Percentiles rank a stretch among this genome's conserved stretches.
Evolutionary conservation across 2,888 invertebrate species (phyloP).

Genomic region (Rhagium mordax): DNA sequence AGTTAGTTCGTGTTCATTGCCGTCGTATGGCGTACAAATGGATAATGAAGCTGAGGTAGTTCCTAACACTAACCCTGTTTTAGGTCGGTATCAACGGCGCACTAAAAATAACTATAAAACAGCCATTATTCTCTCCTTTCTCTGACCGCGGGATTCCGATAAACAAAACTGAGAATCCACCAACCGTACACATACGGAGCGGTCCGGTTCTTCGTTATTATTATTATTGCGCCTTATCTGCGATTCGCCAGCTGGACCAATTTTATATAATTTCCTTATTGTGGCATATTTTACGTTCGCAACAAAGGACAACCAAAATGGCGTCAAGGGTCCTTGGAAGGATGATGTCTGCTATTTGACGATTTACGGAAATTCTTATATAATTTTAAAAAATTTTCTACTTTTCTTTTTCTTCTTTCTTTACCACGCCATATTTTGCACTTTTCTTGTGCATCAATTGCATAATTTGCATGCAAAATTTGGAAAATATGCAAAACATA

Average conservation of each 20-base stretch:
- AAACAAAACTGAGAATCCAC: conserved; percentile 46
- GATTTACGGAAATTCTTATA: no score
- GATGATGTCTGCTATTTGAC: no score
- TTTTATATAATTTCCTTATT: conserved; percentile 1
- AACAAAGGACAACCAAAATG: not conserved
- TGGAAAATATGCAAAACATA: no score
- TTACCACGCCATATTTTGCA: no score
- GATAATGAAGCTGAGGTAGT: conserved; percentile 57
- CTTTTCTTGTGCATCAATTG: no score
- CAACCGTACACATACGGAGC: not conserved
- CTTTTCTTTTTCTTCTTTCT: no score
- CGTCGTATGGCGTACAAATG: conserved; percentile 49
- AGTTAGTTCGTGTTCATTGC: conserved; percentile 37
- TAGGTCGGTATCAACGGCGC: conserved; percentile 59
- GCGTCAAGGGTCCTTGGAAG: no score
- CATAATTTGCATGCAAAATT: no score
- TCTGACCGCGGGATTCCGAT: conserved; percentile 53
- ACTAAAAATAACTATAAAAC: conserved; percentile 63
- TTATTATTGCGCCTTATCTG: conserved; percentile 13
- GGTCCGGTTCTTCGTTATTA: conserved; percentile 5
- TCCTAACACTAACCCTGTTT: conserved; percentile 55
- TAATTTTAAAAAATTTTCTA: no score
- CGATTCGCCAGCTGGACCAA: conserved; percentile 9
- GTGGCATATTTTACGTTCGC: not conserved
- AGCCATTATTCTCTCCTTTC: conserved; percentile 59